Conservation (phyloP, 2,888 invertebrate genomes). For the Amphiduros pacificus region DNA sequence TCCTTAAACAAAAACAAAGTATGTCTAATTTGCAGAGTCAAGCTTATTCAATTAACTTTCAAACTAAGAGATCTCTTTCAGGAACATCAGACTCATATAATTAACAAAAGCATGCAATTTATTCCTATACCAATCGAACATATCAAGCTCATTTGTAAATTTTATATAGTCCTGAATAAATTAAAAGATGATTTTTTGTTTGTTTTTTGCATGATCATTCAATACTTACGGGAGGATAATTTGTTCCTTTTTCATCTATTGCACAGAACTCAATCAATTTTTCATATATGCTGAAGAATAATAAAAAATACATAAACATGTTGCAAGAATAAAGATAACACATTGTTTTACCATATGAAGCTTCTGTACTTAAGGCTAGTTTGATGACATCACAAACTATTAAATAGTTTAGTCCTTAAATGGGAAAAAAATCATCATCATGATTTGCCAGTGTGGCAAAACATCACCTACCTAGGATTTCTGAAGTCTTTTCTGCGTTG, state of each 20-base stretch:
- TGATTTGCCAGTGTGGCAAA: no score
- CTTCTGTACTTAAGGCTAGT: background rate
- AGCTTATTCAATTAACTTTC: no score
- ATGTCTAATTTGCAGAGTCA: background rate
- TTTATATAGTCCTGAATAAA: background rate
- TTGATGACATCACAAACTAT: background rate
- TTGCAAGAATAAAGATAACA: background rate
- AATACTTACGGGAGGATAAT: slow-evolving; percentile 74
- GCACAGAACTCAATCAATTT: slow-evolving; percentile 92
- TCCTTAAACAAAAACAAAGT: slow-evolving; percentile 60
- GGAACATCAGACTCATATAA: background rate
- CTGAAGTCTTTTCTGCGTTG: slow-evolving; percentile 74
- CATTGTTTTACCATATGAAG: background rate
- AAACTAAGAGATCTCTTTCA: background rate
- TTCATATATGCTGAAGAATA: slow-evolving; percentile 78
- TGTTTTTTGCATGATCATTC: background rate
- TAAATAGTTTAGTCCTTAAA: background rate
- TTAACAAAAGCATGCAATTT: background rate
- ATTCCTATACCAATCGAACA: background rate
- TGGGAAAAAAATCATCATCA: background rate
- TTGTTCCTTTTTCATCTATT: slow-evolving; percentile 94
- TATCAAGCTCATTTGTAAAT: background rate
- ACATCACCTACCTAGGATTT: slow-evolving; percentile 73
- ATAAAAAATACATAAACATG: background rate
- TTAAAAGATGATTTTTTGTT: background rate